Base-by-base conservation (phyloP, 1,140 invertebrate species). In the Drosophila nebulosa region DNA sequence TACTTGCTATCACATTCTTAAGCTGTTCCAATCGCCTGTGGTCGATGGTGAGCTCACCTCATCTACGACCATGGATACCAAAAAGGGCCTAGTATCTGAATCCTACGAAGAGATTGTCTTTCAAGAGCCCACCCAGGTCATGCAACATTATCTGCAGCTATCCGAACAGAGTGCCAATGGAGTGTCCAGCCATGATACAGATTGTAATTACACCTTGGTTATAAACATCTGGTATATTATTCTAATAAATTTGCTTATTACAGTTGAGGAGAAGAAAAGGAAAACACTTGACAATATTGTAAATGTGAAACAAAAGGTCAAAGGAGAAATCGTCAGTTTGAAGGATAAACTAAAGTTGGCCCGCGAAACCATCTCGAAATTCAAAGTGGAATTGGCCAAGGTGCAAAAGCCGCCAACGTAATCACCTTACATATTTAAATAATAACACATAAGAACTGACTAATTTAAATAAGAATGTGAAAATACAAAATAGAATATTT, bases 31-130 rank as follows among this genome's bases (percentile, higher is more conserved):
- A 93, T 95, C 95, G 2, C 92, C 90, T 0, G 92, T 93, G 0
- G 92, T 92, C 2, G 93, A 94, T 59, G 93, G 94, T 3, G 92
- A 93, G 62, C 93, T 93, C 0, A 75, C 63, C 4, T 79, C 86
- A 10, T 92, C 92, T 18, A 92, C 93, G 0, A 94, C 94, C 10
- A 94, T 95, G 73, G 95, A 96, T 73, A 95, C 94, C 16, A 96
- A 96, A 70, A 96, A 97, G 74, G 95, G 95, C 39, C 92, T 99
- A 0, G 96, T 98, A 0, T 97, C 97, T 3, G 98, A 99, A 92
- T 97, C 95, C 83, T 99, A 99, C 91, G 98, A 99, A 92, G 98
- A 99, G 93, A 96, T 99, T 63, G 97, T 99, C 1, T 99, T 99
- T 91, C 97, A 96, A 94, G 98, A 99, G 90, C 98, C 98, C 7